Evolutionary conservation across 2,797 vertebrate genomes (phyloP), one percentile per base, ranked within the genome.

Genomic region (Micropoecilia bifurca): DNA sequence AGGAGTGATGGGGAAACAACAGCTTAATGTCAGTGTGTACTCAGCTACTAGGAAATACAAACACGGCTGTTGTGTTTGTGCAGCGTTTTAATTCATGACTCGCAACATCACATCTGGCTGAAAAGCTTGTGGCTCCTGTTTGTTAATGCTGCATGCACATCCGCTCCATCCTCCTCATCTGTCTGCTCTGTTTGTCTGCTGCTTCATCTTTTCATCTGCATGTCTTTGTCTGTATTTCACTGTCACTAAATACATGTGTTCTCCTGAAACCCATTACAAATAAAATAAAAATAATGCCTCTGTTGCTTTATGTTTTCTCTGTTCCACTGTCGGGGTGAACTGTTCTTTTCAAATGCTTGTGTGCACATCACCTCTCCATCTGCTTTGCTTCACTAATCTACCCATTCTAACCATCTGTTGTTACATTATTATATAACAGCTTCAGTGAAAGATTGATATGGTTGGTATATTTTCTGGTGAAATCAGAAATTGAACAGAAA

Each of bases 261-360:
- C 22, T 14, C 78, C 80, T 81, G 79, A 68, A 63, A 30, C 48
- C n/a, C n/a, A 74, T 16, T 45, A 46, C n/a, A 45, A 74, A 71
- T 83, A n/a, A 75, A 83, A 83, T 63, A 63, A 63, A 96, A 96
- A 95, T 95, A 96, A 96, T 78, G 78, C 85, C 87, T 47, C 74
- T 87, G 61, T 86, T 57, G 71, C 81, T 78, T 50, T 45, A n/a
- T 85, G 28, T 73, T 50, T 30, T 76, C 79, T 84, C 57, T 91
- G 75, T 91, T 45, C 87, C 83, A 79, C 83, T 79, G 71, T 55
- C 73, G 68, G 75, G 81, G 36, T 71, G 14, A 39, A 74, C 77
- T 83, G 47, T 84, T 57, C 75, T 73, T 89, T 91, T 86, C 84
- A 88, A 85, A 77, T 47, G 22, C 78, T 80, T 61, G 73, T 66